Evolutionary conservation across 2,888 invertebrate species (phyloP).

Genomic region (Lasioglossum malachurum): DNA sequence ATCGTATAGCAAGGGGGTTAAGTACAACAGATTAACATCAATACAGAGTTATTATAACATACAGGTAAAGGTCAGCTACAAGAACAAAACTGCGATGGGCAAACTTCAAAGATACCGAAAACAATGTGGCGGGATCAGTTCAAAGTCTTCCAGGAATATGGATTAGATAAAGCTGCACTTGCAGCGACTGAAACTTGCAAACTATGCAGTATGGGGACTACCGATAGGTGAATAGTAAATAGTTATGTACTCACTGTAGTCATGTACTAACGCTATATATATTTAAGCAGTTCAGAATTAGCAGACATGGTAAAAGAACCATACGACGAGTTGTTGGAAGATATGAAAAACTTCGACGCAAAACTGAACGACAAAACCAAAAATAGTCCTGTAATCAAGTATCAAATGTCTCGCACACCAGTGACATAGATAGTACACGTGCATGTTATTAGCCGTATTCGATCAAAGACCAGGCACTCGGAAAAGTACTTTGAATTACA

Average conservation of each 20-base stretch:
- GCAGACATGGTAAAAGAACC: constrained; percentile 63
- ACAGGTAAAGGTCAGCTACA: background rate
- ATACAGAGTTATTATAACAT: background rate
- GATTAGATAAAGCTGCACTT: constrained; percentile 71
- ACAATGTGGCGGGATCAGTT: constrained; percentile 69
- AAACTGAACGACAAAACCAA: constrained; percentile 26
- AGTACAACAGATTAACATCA: background rate
- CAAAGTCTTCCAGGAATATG: constrained; percentile 64
- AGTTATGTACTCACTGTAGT: background rate
- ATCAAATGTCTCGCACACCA: background rate
- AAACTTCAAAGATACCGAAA: background rate
- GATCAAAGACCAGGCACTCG: background rate
- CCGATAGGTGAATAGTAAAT: constrained; percentile 38
- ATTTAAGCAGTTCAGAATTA: constrained; percentile 48
- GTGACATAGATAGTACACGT: background rate
- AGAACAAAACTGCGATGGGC: background rate
- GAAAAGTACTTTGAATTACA: too few relatives aligned
- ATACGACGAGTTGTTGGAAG: constrained; percentile 69
- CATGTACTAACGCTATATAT: background rate
- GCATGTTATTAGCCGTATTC: background rate
- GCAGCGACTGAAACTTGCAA: constrained; percentile 59
- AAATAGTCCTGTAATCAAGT: background rate
- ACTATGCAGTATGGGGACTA: constrained; percentile 41
- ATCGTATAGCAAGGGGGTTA: background rate
- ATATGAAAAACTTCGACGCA: constrained; percentile 70